Base-by-base conservation (phyloP, 2,113 vertebrate genomes). In the Columba janthina region DNA sequence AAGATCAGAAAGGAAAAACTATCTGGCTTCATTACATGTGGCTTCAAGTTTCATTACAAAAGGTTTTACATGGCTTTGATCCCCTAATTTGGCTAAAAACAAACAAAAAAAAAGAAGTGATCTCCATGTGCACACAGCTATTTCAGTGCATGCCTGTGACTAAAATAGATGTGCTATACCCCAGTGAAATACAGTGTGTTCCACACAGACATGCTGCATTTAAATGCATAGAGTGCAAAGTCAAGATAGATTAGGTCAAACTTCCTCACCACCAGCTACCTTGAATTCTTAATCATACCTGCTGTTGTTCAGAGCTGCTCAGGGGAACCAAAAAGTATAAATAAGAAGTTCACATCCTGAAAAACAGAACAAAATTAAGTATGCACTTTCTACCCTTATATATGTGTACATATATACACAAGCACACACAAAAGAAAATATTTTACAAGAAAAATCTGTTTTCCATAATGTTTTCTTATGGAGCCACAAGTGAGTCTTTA, bases 11-110 rank as follows among this genome's bases (percentile, higher is more conserved):
- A 95, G 73, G 80, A 90, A 94, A 94, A 93, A 61, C 94, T 96
- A 93, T 97, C 92, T 84, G 86, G 88, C 96, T 96, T 97, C 93
- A 97, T 94, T 96, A 96, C 73, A 95, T 42, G 44, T 87, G 93
- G 95, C 80, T 94, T 97, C 96, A 82, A 53, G 92, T 96, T 96
- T 94, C 94, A 92, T 94, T 97, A 93, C 73, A 72, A 86, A 93
- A 92, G 73, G 62, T 94, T 97, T 96, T 94, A 79, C 69, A 14
- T 34, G 44, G 76, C 90, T 97, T 96, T 96, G 96, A 97, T 96
- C 85, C n/a, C 53, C 58, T 95, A 92, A 95, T 92, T 90, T 96
- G 92, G 83, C 86, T 78, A 58, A 93, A 93, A 94, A 62, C 13
- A 93, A 94, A 62, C 13, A 50, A 53, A 54, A 26, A n/a, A 64